phyloP scores from a whole-genome alignment of 1,140 invertebrate species.

The Anadara kagoshimensis region DNA sequence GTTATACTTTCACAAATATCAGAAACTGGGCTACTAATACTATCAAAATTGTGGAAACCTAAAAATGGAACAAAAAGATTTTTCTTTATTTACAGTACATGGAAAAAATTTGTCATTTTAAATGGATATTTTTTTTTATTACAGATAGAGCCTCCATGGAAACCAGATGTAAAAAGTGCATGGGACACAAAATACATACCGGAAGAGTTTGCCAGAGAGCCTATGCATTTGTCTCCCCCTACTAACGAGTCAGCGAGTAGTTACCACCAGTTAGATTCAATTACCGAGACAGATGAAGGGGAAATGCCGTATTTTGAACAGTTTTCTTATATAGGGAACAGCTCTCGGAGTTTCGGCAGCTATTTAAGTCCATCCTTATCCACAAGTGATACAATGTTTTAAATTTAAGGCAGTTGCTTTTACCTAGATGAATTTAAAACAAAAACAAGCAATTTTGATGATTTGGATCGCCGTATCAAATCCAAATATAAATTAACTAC shows the following conservation, averaged over 20 bases:
- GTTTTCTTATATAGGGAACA: conserved; percentile 82
- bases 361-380: conserved; percentile 68
- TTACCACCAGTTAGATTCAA: conserved; percentile 77
- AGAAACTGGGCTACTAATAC: too few relatives aligned
- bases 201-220: conserved; percentile 70
- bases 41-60: too few relatives aligned
- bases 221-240: conserved; percentile 63
- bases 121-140: conserved; percentile 13
- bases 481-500: too few relatives aligned
- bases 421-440: too few relatives aligned
- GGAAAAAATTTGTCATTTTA: not conserved
- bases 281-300: conserved; percentile 79
- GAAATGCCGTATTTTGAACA: conserved; percentile 83
- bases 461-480: too few relatives aligned
- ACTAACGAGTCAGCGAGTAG: conserved; percentile 35
- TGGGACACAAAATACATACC: conserved; percentile 73
- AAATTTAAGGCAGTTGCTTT: not conserved
- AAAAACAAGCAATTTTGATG: too few relatives aligned
- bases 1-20: too few relatives aligned
- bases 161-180: conserved; percentile 66
- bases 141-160: conserved; percentile 70
- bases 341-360: conserved; percentile 58
- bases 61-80: too few relatives aligned
- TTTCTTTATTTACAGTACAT: too few relatives aligned
- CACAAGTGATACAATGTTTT: conserved; percentile 36